Evolutionary conservation across 2,113 vertebrate genomes (phyloP).

Genomic region (Amphiprion percula): DNA sequence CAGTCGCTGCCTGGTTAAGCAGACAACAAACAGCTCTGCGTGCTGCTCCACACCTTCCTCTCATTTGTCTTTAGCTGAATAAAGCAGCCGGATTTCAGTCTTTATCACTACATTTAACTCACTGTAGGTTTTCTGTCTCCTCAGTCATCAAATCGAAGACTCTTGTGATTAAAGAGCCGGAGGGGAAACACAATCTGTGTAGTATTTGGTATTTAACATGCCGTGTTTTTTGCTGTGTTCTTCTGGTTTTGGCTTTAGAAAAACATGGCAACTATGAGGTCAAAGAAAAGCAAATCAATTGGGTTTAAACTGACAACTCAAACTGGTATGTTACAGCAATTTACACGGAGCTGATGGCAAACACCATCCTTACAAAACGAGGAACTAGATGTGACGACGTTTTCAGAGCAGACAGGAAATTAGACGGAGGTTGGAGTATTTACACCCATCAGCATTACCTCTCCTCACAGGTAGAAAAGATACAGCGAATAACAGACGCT

Average conservation of each 20-base stretch:
- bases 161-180: slow-evolving; percentile 21
- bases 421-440: slow-evolving; percentile 35
- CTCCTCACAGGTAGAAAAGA: slow-evolving; percentile 23
- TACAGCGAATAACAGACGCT: slow-evolving; percentile 20
- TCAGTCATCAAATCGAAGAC: slow-evolving; percentile 19
- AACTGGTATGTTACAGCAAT: slow-evolving; percentile 72
- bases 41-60: slow-evolving; percentile 24
- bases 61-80: slow-evolving; percentile 20
- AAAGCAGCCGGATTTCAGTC: slow-evolving; percentile 24
- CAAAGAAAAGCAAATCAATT: slow-evolving; percentile 14
- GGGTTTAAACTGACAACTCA: slow-evolving; percentile 54
- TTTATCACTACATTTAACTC: slow-evolving; percentile 5
- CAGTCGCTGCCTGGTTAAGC: slow-evolving; percentile 36
- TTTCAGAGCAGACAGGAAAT: slow-evolving; percentile 36
- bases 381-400: slow-evolving; percentile 10
- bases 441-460: slow-evolving; percentile 47
- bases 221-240: slow-evolving; percentile 16
- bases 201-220: slow-evolving; percentile 49
- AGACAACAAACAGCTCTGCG: slow-evolving; percentile 41
- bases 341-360: slow-evolving; percentile 59
- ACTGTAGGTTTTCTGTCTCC: slow-evolving; percentile 11
- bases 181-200: slow-evolving; percentile 15
- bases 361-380: slow-evolving; percentile 58
- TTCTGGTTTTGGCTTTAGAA: slow-evolving; percentile 49
- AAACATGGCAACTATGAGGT: slow-evolving; percentile 35